Evolutionary conservation across 2,113 vertebrate genomes (phyloP), one percentile per base, ranked within the genome.

Genomic region (Saccopteryx bilineata): DNA sequence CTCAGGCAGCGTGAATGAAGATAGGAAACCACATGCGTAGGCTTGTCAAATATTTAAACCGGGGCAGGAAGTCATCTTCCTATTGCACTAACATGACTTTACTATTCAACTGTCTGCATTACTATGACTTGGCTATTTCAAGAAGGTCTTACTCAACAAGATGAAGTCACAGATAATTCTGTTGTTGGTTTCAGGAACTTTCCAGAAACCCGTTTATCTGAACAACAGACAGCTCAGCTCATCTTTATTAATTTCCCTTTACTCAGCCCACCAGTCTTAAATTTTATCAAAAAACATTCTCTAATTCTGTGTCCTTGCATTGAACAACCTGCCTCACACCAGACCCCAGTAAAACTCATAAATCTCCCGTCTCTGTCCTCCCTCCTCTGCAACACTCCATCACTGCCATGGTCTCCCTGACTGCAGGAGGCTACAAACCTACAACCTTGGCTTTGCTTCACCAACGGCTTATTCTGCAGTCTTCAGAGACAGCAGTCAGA

Each of bases 211-310:
- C 19, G 54, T 58, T 95, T 69, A 84, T 81, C 87, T 80, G 21
- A 94, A 65, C 52, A 93, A 66, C 1, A 66, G 52, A 33, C 4
- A 87, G 23, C 12, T 91, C 78, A 91, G 39, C 31, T 86, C 76
- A 60, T 83, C 54, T 61, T 76, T 26, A 83, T 65, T 86, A 63
- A 79, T 56, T 66, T 83, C 7, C 50, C 82, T 50, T 63, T 61
- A 90, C 26, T 79, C 31, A 60, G 58, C 60, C 61, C 69, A 95
- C 18, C 66, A 66, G 33, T 54, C 26, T 93, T 91, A 48, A 63
- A 78, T 56, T 88, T 84, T 61, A 93, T 71, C 54, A 56, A 91
- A 96, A 96, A 81, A 48, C 28, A 9, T 82, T 76, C 48, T 74
- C 71, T 87, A 54, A 65, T 63, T 65, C 26, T 9, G 48, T 54